These are phyloP conservation scores for Dicranocentrus wangi DNA, from an alignment of 2,888 invertebrate species.

Conservation along the genomic window DNA sequence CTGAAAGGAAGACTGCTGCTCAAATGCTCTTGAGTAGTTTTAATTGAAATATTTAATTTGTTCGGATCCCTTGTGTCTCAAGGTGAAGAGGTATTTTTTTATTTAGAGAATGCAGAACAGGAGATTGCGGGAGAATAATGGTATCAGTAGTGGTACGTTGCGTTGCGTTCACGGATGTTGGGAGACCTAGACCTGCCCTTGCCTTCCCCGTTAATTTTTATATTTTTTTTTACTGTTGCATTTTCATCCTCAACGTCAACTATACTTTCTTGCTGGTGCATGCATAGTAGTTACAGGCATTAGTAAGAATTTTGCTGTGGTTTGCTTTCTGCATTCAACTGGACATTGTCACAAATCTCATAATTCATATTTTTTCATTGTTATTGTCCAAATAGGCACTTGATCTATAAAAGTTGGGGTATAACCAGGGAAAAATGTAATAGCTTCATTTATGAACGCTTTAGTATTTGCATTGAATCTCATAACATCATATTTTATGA, in stretches of 20 bases:
- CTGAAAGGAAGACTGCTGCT: slow-evolving; percentile 39
- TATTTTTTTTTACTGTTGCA: not conserved
- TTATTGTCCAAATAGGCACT: too few species aligned
- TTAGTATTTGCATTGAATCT: too few species aligned
- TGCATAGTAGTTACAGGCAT: not conserved
- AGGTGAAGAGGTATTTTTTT: slow-evolving; percentile 4
- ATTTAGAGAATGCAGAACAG: not conserved
- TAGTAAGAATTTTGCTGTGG: too few species aligned
- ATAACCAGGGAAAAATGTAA: too few species aligned
- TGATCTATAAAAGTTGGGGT: too few species aligned
- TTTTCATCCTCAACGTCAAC: not conserved
- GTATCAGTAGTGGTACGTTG: too few species aligned
- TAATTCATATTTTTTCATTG: slow-evolving; percentile 24
- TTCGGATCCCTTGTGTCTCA: slow-evolving; percentile 19
- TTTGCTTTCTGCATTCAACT: slow-evolving; percentile 10
- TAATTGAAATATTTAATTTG: slow-evolving; percentile 41
- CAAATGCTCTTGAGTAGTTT: too few species aligned
- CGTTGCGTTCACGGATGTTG: slow-evolving; percentile 22
- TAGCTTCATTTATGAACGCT: too few species aligned
- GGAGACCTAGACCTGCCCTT: slow-evolving; percentile 29
- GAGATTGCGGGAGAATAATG: too few species aligned
- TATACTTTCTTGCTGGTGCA: too few species aligned
- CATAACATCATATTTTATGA: too few species aligned
- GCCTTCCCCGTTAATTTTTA: slow-evolving; percentile 28
- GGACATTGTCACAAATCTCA: slow-evolving; percentile 18